Percentiles rank a stretch among this genome's conserved stretches.
These are phyloP conservation scores for Anoplius nigerrimus DNA, from an alignment of 2,888 invertebrate genomes.

Conservation along the genomic window DNA sequence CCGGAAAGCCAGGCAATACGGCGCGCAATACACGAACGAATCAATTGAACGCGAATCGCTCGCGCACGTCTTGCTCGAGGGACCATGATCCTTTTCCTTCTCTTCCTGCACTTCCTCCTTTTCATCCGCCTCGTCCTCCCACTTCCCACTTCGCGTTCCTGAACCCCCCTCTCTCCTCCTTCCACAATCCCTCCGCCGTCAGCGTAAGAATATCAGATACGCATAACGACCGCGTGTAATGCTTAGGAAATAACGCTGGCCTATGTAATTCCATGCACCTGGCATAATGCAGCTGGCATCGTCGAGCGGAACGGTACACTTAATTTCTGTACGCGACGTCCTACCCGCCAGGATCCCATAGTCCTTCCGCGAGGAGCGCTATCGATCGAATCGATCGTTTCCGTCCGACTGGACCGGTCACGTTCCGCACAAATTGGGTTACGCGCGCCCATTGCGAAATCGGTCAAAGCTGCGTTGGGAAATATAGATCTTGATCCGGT, in stretches of 20 bases:
- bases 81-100: constrained; percentile 19
- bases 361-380: too few species aligned
- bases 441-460: too few species aligned
- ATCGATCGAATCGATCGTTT: too few species aligned
- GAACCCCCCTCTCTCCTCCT: background rate
- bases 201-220: constrained; percentile 2
- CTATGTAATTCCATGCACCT: constrained; percentile 18
- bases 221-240: constrained; percentile 11
- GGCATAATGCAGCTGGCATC: constrained; percentile 25
- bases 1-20: constrained; percentile 42
- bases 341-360: too few species aligned
- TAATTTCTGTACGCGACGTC: constrained; percentile 6
- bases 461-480: too few species aligned
- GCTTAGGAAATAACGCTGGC: background rate
- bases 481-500: too few species aligned
- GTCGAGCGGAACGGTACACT: constrained; percentile 3
- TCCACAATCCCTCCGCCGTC: constrained; percentile 4
- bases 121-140: background rate
- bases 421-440: too few species aligned
- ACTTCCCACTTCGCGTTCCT: constrained; percentile 24
- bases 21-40: constrained; percentile 16
- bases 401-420: too few species aligned
- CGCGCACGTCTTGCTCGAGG: constrained; percentile 36
- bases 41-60: constrained; percentile 32
- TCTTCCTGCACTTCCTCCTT: constrained; percentile 21